phyloP scores from a whole-genome alignment of 2,888 invertebrate species.

The Zelleria hepariella region DNA sequence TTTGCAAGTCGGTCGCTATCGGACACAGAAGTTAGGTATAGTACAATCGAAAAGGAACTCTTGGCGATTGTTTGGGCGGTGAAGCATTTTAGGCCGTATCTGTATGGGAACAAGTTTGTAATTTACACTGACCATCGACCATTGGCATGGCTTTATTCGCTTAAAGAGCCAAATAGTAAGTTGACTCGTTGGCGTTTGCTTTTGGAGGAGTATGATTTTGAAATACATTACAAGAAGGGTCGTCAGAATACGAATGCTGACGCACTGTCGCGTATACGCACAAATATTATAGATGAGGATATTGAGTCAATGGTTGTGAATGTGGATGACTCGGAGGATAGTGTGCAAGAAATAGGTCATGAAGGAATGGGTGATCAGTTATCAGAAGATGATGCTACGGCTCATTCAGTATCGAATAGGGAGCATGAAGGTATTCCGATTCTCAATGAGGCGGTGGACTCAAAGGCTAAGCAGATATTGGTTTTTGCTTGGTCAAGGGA shows the following conservation, averaged over 20 bases:
- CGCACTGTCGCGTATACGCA: slow-evolving; percentile 11
- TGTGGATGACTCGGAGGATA: background rate
- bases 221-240: slow-evolving; percentile 16
- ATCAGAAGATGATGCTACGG: background rate
- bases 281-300: background rate
- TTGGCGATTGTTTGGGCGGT: slow-evolving; percentile 7
- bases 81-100: slow-evolving; percentile 5
- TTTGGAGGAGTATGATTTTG: slow-evolving; percentile 13
- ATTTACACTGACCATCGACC: slow-evolving; percentile 9
- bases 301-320: background rate
- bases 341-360: background rate
- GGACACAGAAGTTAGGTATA: slow-evolving; percentile 1
- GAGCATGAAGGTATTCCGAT: slow-evolving; percentile 2
- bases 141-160: slow-evolving; percentile 11
- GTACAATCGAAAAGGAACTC: slow-evolving; percentile 5
- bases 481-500: background rate
- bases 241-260: slow-evolving; percentile 14
- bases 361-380: background rate
- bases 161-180: slow-evolving; percentile 4
- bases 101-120: slow-evolving; percentile 4
- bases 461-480: slow-evolving; percentile 1
- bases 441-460: slow-evolving; percentile 2
- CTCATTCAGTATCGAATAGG: slow-evolving; percentile 2
- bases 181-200: slow-evolving; percentile 9
- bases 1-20: slow-evolving; percentile 5